Conservation (phyloP, 1,140 invertebrate genomes). For the Drosophila pruinosa region DNA sequence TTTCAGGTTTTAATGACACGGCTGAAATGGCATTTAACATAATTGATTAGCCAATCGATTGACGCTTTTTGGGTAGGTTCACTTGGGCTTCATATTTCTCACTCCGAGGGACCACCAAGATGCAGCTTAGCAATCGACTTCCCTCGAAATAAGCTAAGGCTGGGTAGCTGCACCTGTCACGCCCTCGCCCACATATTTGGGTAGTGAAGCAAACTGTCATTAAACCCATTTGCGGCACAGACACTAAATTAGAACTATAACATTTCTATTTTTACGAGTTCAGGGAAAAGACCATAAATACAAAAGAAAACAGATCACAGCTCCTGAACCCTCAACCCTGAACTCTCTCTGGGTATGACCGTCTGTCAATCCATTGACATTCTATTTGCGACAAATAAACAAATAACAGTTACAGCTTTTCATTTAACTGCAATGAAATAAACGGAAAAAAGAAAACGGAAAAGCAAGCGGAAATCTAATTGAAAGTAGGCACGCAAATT, state of each 20-base stretch:
- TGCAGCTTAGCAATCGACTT: neutral
- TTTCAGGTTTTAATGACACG: constrained; percentile 26
- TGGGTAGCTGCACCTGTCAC: constrained; percentile 55
- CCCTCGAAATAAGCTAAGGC: neutral
- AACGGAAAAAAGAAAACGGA: neutral
- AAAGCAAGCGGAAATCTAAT: constrained; percentile 68
- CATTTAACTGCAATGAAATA: neutral
- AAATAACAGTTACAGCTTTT: constrained; percentile 41
- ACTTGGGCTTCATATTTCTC: constrained; percentile 36
- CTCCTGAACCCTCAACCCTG: neutral
- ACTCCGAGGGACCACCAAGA: constrained; percentile 33
- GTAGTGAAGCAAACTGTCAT: constrained; percentile 48
- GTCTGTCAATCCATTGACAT: constrained; percentile 23
- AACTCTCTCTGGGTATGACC: neutral
- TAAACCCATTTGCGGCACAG: constrained; percentile 61
- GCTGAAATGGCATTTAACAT: constrained; percentile 68
- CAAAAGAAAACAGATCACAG: neutral
- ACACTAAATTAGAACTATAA: constrained; percentile 60
- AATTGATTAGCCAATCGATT: constrained; percentile 66
- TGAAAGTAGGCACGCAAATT: constrained; percentile 79
- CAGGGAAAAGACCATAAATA: constrained; percentile 66
- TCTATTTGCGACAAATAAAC: constrained; percentile 79
- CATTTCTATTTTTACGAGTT: constrained; percentile 78
- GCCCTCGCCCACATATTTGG: neutral
- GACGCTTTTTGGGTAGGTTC: constrained; percentile 32